These are phyloP conservation scores for Caiman crocodilus DNA, from an alignment of 2,797 vertebrate genomes.

Conservation along the genomic window DNA sequence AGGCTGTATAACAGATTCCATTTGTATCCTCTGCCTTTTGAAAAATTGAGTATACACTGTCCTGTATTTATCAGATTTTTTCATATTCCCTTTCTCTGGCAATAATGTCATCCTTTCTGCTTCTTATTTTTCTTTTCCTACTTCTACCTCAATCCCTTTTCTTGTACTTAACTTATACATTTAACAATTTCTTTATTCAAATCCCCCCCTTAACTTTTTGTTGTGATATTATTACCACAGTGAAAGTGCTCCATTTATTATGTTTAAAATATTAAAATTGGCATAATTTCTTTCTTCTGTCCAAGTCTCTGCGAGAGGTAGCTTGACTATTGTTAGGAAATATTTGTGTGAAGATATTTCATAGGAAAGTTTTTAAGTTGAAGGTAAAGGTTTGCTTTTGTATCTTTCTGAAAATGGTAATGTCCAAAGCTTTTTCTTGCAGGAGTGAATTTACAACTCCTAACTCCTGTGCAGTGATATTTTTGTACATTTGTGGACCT, in stretches of 20 bases:
- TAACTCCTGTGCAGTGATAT: neutral
- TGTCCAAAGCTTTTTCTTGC: neutral
- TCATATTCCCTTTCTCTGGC: conserved; percentile 18
- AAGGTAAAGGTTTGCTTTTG: neutral
- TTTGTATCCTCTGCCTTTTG: neutral
- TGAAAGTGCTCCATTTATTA: too few species aligned
- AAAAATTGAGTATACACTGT: neutral
- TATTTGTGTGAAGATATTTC: neutral
- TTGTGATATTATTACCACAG: neutral
- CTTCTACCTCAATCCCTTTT: conserved; percentile 30
- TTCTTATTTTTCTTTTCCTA: conserved; percentile 25
- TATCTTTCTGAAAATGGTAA: neutral
- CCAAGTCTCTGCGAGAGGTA: neutral
- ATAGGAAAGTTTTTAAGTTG: neutral
- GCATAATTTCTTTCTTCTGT: neutral
- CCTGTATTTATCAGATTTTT: conserved; percentile 7
- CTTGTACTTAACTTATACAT: conserved; percentile 51
- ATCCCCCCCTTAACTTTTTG: conserved; percentile 24
- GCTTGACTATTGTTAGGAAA: neutral
- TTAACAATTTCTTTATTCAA: conserved; percentile 37
- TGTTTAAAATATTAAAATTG: neutral
- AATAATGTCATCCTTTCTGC: conserved; percentile 4
- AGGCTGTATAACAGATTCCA: neutral
- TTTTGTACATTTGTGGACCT: neutral
- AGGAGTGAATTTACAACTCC: neutral